phyloP scores from a whole-genome alignment of 2,113 vertebrate species.

The Dromas ardeola region DNA sequence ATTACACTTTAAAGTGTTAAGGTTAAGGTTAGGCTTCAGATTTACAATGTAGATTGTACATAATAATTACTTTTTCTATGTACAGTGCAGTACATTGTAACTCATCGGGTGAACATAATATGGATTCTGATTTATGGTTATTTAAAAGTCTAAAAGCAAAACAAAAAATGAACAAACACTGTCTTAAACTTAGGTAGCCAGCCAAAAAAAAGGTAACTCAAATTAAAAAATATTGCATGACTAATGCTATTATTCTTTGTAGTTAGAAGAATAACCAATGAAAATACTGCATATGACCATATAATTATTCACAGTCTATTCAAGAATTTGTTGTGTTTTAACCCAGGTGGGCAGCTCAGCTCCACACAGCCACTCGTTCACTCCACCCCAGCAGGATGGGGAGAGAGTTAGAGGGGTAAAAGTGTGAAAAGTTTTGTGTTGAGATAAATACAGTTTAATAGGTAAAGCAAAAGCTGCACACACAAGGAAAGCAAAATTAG shows the following conservation, averaged over 20 bases:
- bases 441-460: background rate
- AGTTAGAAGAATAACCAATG: background rate
- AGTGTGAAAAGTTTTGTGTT: background rate
- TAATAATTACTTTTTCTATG: slow-evolving; percentile 8
- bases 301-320: background rate
- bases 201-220: background rate
- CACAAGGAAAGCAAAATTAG: background rate
- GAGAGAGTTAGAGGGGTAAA: background rate
- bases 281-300: background rate
- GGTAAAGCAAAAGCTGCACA: background rate
- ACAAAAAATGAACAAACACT: background rate
- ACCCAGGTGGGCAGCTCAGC: background rate
- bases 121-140: background rate
- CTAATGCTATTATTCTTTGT: background rate
- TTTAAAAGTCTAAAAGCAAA: background rate
- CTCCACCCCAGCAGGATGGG: background rate
- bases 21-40: background rate
- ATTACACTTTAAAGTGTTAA: background rate
- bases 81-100: background rate
- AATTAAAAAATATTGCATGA: background rate
- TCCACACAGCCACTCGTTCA: rapidly evolving
- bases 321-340: background rate
- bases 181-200: background rate
- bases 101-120: background rate
- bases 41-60: background rate